Base-by-base conservation (phyloP, 1,140 invertebrate species). In the Bombus haemorrhoidalis region DNA sequence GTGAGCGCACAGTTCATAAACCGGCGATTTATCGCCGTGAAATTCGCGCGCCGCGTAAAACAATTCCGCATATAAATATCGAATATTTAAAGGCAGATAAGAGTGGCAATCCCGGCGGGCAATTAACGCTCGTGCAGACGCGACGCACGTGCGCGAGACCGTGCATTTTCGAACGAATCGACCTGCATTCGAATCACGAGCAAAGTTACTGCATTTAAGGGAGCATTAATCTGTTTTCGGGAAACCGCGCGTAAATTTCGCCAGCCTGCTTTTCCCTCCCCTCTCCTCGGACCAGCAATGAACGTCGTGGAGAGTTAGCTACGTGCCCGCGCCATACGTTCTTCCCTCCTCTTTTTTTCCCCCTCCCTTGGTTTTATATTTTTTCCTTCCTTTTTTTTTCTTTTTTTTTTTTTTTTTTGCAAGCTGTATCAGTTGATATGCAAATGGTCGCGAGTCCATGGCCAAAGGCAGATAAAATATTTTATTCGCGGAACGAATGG, bases 381-480 rank as follows among this genome's bases (percentile, higher is more conserved):
- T 37, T 69, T 69, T 37, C 22, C 22, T 69, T 37, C 37, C 0
- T 69, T 18, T 22, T 15, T n/a, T 12, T 64, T 64, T 64, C 0
- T 69, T 18, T 22, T 15, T 66, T 62, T 59, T 69, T 43, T 13
- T 43, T 39, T 71, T 73, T 77, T 64, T 69, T 34, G 34, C n/a
- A 62, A 41, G 28, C 41, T 59, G 74, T 83, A 86, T 86, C 73
- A 68, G 81, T 83, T 77, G 72, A 83, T 86, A 86, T 86, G 85
- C 85, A 86, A 86, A 86, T 86, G 62, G 81, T 76, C 73, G 43
- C 53, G 41, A 39, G 28, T 71, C 81, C 74, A 64, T 37, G 74
- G 73, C 57, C 62, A 82, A 53, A 83, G 74, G 85, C 64, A 83
- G 85, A 86, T 86, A 86, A 86, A 83, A 83, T 76, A 83, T 86